Conservation (phyloP, 2,888 invertebrate species). For the Chrysina gloriosa region DNA sequence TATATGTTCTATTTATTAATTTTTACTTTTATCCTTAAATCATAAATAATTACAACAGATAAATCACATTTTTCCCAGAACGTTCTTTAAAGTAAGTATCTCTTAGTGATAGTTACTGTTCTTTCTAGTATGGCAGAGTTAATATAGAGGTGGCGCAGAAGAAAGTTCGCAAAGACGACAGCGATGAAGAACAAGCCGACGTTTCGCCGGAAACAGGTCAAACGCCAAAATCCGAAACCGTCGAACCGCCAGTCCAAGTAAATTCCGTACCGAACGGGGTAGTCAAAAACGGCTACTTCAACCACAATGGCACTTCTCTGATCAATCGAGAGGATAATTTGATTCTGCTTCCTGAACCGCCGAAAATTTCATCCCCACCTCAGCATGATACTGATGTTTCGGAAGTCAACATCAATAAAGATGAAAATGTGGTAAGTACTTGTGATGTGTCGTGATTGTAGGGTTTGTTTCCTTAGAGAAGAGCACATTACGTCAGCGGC, state of each 20-base stretch:
- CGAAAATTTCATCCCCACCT: slow-evolving; percentile 52
- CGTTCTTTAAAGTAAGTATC: background rate
- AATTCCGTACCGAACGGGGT: slow-evolving; percentile 25
- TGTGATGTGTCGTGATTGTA: no score
- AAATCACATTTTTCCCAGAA: no score
- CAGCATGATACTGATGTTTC: slow-evolving; percentile 25
- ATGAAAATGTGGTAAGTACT: slow-evolving; percentile 48
- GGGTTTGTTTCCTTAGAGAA: no score
- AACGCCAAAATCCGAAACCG: slow-evolving; percentile 42
- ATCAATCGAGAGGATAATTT: slow-evolving; percentile 81
- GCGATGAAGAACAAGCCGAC: slow-evolving; percentile 64
- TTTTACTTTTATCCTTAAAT: no score
- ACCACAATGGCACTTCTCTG: slow-evolving; percentile 68
- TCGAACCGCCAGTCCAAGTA: background rate
- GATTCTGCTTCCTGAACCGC: slow-evolving; percentile 80
- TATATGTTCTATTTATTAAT: no score
- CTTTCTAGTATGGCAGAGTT: slow-evolving; percentile 80
- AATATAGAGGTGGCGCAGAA: slow-evolving; percentile 79
- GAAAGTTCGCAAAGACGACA: slow-evolving; percentile 68
- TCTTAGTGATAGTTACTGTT: background rate
- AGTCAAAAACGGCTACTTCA: slow-evolving; percentile 51
- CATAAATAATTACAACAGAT: no score
- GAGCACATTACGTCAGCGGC: no score
- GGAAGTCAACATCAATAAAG: slow-evolving; percentile 53
- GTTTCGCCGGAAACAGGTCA: slow-evolving; percentile 46